Evolutionary conservation across 37 sponge, comb jelly and placozoan species (phyloP), one percentile per base, ranked within the genome.

Genomic region (Axinella damicornis): DNA sequence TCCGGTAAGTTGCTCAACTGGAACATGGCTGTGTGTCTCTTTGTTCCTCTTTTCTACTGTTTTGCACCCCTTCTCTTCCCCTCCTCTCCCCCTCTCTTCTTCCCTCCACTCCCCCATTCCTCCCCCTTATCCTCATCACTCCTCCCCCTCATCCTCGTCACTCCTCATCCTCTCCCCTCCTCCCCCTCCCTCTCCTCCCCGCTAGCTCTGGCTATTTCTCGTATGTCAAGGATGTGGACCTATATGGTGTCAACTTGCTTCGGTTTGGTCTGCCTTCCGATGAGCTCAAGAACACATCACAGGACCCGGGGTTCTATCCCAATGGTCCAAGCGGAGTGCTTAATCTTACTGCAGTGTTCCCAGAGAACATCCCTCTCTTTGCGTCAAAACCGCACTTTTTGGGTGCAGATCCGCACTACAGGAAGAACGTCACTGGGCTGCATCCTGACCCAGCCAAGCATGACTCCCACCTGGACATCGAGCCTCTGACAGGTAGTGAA

Each of bases 301-400:
- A 81, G 59, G 90, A 94, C 54, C 83, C 80, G 1, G 83, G 79
- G 60, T 97, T 88, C 85, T 89, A 81, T 69, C 35, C 90, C 40
- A 62, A 85, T 55, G 84, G 85, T 21, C 88, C 90, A 17, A 71
- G 73, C 33, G 97, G 97, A 14, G 88, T 97, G 19, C 89, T 97
- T 61, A 94, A 97, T 37, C 69, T 97, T 20, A 90, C 94, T 14
- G 76, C 85, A 27, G 92, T 93, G 2, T 85, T 74, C 22, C 87
- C 90, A 22, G 54, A 65, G 56, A 83, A 87, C 79, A 79, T 80
- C 18, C 98, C 98, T 12, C 69, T 98, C 16, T 95, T 95, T 79
- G 90, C 76, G 9, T 93, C 94, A 40, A 95, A 93, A 69, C 98
- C 98, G 2, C 92, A 93, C 73, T 98, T 95, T 78, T 80, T 95